Percentiles rank a stretch among this genome's conserved stretches.
phyloP scores from a whole-genome alignment of 2,113 vertebrate genomes.

The Eira barbara region DNA sequence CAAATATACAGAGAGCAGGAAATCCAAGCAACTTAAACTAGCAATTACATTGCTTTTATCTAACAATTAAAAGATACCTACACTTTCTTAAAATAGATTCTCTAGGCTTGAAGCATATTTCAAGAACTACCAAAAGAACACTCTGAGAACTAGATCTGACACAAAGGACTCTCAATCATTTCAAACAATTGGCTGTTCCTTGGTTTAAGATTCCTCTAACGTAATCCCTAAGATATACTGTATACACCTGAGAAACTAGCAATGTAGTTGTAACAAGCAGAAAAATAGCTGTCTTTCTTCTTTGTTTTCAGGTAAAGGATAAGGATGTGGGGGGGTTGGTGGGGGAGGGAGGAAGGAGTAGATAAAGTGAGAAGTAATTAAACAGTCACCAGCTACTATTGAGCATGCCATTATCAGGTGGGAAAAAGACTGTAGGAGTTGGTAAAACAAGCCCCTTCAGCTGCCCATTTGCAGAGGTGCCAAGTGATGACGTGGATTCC shows the following conservation, averaged over 20 bases:
- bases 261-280: neutral
- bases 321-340: neutral
- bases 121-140: neutral
- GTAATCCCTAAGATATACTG: neutral
- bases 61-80: conserved; percentile 23
- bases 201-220: neutral
- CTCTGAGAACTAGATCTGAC: neutral
- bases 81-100: conserved; percentile 23
- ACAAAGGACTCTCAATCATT: neutral
- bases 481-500: neutral
- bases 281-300: neutral
- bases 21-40: conserved; percentile 37
- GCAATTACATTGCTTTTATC: neutral
- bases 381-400: neutral
- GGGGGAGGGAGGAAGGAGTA: neutral
- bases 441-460: neutral
- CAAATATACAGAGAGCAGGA: conserved; percentile 40
- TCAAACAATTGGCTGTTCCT: neutral
- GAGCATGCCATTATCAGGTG: neutral
- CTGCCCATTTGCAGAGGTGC: neutral
- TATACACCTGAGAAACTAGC: neutral
- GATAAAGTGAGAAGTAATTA: neutral
- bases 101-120: neutral
- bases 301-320: neutral
- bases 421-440: neutral